These are phyloP conservation scores for Drosophila monieri DNA, from an alignment of 2,888 invertebrate genomes.

Conservation along the genomic window DNA sequence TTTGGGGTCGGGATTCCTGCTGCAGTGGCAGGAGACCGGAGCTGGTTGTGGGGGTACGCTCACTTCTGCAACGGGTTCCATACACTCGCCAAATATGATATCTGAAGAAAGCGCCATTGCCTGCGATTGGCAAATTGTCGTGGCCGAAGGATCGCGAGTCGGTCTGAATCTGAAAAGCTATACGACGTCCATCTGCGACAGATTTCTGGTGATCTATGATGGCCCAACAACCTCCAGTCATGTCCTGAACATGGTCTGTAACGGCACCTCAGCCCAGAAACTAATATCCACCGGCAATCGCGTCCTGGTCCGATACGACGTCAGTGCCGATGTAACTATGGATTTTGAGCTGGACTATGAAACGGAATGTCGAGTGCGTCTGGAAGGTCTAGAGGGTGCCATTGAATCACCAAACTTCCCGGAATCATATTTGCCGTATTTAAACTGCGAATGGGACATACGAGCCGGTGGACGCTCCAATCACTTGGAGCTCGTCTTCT, in stretches of 20 bases:
- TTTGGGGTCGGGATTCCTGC: conserved; percentile 91
- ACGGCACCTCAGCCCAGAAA: not conserved
- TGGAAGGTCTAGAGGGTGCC: conserved; percentile 86
- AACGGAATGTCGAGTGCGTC: conserved; percentile 65
- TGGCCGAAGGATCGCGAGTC: conserved; percentile 89
- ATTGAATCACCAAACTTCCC: conserved; percentile 96
- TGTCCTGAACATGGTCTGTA: conserved; percentile 64
- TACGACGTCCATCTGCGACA: conserved; percentile 84
- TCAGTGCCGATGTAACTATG: conserved; percentile 44
- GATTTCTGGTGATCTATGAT: conserved; percentile 83
- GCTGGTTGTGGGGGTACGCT: conserved; percentile 93
- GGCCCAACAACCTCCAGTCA: conserved; percentile 62
- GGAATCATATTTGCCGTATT: conserved; percentile 86
- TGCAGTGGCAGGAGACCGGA: conserved; percentile 88
- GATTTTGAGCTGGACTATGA: conserved; percentile 75
- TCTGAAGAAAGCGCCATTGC: conserved; percentile 88
- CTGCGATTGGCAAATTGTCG: conserved; percentile 92
- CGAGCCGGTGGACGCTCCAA: conserved; percentile 90
- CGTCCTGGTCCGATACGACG: conserved; percentile 74
- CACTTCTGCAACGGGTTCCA: conserved; percentile 88
- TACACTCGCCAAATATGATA: conserved; percentile 91
- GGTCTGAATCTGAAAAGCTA: conserved; percentile 87
- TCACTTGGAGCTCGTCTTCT: conserved; percentile 92
- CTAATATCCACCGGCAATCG: conserved; percentile 71
- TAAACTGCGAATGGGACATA: conserved; percentile 91